phyloP scores from a whole-genome alignment of 2,888 invertebrate genomes.

The Cantharis nigra region DNA sequence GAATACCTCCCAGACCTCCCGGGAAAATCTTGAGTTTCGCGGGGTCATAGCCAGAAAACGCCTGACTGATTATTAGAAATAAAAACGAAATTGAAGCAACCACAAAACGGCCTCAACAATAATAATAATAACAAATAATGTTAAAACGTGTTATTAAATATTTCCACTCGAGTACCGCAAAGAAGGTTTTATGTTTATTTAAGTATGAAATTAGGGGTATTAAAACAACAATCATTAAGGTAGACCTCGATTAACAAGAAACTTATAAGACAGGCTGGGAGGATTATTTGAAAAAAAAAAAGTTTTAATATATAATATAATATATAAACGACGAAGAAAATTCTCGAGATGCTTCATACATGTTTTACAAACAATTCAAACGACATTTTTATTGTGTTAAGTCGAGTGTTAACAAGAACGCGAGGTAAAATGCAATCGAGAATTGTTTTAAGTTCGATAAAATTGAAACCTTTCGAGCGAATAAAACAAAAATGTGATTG shows the following conservation, averaged over 20 bases:
- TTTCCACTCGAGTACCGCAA: not conserved
- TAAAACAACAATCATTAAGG: not conserved
- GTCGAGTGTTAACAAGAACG: conserved; percentile 1
- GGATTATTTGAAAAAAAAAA: not conserved
- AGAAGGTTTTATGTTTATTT: not conserved
- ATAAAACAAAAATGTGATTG: conserved; percentile 1
- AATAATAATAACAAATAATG: not conserved
- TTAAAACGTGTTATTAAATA: not conserved
- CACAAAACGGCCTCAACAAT: not conserved
- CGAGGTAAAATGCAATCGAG: conserved; percentile 1
- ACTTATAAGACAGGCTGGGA: too few species aligned
- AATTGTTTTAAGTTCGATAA: conserved; percentile 3
- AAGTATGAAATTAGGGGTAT: not conserved
- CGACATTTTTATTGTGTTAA: conserved; percentile 3
- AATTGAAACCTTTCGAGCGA: conserved; percentile 3
- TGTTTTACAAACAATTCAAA: not conserved
- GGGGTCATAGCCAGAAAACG: not conserved
- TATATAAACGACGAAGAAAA: not conserved
- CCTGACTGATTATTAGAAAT: not conserved
- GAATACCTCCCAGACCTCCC: too few species aligned
- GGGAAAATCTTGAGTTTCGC: too few species aligned
- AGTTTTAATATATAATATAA: not conserved
- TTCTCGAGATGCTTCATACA: not conserved
- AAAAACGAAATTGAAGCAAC: not conserved
- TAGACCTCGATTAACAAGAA: not conserved